Evolutionary conservation across 2,888 invertebrate genomes (phyloP), one percentile per base, ranked within the genome.

Genomic region (Lithophane socia): DNA sequence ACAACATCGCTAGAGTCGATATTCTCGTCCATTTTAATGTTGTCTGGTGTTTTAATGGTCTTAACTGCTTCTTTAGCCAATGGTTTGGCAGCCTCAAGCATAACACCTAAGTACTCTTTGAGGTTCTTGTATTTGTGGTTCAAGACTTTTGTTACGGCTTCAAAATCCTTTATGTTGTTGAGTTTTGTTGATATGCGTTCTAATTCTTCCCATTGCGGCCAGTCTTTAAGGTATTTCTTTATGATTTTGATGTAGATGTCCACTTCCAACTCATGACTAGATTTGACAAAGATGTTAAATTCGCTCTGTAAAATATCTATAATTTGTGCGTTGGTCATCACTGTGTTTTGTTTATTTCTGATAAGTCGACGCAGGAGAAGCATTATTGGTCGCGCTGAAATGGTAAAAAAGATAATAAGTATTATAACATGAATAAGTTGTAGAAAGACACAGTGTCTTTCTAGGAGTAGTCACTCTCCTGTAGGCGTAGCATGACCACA

Each of bases 131-230:
- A 95, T 74, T 94, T 93, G 1, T 73, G 83, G 49, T 93, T 85
- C 3, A 95, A 77, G 44, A 93, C 90, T 44, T 87, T 85, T 13
- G 89, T 80, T 0, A 94, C 86, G 0, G 89, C 86, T 0, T 80
- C 85, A 9, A 68, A 73, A 9, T 83, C 86, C 66, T 93, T 93
- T 0, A 93, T 78, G 0, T 82, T 85, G 52, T 87, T 92, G 0
- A 95, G 88, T 72, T 88, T 87, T 0, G 80, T 82, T 18, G 88
- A 79, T 0, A 89, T 82, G 3, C 83, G 82, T 61, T 95, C 95
- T 24, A 96, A 92, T 1, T 92, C 91, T 29, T 95, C 94, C 96
- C 96, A 96, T 21, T 93, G 91, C 0, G 96, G 95, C 96, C 96
- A 96, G 67, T 94, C 93, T 87, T 95, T 95, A 0, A 96, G 80